Base-by-base conservation (phyloP, 2,888 invertebrate species). In the Epiblema foenella region DNA sequence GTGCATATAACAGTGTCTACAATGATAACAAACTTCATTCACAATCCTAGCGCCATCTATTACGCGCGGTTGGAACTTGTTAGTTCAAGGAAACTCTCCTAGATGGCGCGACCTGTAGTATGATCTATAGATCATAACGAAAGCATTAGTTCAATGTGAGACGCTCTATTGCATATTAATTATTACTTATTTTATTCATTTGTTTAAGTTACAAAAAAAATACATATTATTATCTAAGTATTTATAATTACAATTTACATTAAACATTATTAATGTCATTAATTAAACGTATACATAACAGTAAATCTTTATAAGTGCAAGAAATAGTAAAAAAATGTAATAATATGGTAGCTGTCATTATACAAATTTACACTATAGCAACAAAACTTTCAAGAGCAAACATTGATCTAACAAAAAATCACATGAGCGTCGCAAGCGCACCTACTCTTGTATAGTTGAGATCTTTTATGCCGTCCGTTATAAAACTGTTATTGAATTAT, bases 351-450 rank as follows among this genome's bases (percentile, higher is more conserved):
- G 51, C 11, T 37, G 37, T 37, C 15, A 37, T 24, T 51, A 12
- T 33, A 18, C 33, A 10, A 29, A 57, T 52, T 64, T 60, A 62
- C 63, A 63, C 46, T 56, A 59, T 42, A 59, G 18, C 69, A 70
- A 39, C 65, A 59, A 69, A 69, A 60, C 59, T 70, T 70, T 70
- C 65, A 70, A 70, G 64, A 65, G 59, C 59, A 65, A 70, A 70
- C 70, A 65, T 65, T 17, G 49, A 69, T 58, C 52, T 46, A 54
- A 70, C 65, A 70, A 70, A 66, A 70, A 66, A 63, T 51, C 49
- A 20, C 59, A 29, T 46, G 20, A 58, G 65, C 65, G 65, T 37
- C 77, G 79, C 81, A 76, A 74, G 75, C 78, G 80, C 81, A 80
- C 67, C 66, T 71, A 74, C 75, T 72, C 69, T 3, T 33, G 33